Conservation (phyloP, 1,140 invertebrate species). For the Dendrolimus punctatus region DNA sequence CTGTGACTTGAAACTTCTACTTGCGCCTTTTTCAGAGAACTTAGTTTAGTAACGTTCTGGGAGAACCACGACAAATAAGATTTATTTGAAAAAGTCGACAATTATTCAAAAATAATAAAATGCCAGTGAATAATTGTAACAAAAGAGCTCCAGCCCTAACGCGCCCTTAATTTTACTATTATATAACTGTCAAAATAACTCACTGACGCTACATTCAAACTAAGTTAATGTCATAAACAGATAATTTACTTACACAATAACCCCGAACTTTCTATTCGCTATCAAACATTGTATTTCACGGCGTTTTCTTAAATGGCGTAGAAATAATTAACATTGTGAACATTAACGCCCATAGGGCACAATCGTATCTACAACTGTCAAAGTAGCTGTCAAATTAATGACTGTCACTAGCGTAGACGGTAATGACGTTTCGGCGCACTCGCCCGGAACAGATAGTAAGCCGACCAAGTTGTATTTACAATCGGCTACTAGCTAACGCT, state of each 20-base stretch:
- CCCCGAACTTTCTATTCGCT: slow-evolving; percentile 13
- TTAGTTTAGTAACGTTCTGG: too few relatives aligned
- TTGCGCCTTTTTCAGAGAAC: too few relatives aligned
- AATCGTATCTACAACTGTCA: slow-evolving; percentile 31
- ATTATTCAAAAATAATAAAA: too few relatives aligned
- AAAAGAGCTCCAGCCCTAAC: too few relatives aligned
- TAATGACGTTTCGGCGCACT: slow-evolving; percentile 39
- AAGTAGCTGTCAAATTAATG: slow-evolving; percentile 46
- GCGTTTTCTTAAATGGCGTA: slow-evolving; percentile 32
- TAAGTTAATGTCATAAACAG: background rate
- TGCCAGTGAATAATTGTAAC: too few relatives aligned
- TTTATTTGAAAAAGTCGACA: too few relatives aligned
- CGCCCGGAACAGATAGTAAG: slow-evolving; percentile 44
- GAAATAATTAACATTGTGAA: slow-evolving; percentile 39
- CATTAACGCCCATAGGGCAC: slow-evolving; percentile 21
- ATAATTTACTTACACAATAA: background rate
- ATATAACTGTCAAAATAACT: too few relatives aligned
- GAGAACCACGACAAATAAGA: too few relatives aligned
- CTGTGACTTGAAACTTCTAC: too few relatives aligned
- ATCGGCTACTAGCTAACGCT: background rate
- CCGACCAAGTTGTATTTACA: slow-evolving; percentile 6
- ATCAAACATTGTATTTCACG: background rate
- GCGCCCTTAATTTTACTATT: too few relatives aligned
- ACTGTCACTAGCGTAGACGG: slow-evolving; percentile 27
- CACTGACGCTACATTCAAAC: background rate